A percentile compares a stretch with the other conserved stretches of the same genome.
phyloP scores from a whole-genome alignment of 2,797 vertebrate species.

The Tarsius wallacei region DNA sequence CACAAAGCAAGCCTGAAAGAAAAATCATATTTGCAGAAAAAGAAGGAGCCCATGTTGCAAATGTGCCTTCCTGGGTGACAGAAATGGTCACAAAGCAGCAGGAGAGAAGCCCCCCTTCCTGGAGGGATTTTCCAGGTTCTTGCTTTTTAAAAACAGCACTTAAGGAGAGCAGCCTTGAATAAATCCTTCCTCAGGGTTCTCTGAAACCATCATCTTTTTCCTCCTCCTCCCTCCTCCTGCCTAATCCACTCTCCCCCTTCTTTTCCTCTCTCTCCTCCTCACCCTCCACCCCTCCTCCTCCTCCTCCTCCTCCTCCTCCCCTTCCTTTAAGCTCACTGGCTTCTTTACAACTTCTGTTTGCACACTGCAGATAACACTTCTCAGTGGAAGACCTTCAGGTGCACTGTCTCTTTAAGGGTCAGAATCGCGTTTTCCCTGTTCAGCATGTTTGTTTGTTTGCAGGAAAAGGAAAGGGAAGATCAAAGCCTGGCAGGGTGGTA shows the following conservation, averaged over 20 bases:
- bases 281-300: too few species aligned
- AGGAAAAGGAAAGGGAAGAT: not conserved
- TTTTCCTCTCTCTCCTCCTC: rapidly evolving
- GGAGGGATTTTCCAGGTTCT: not conserved
- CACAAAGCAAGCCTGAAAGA: not conserved
- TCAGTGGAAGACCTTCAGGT: rapidly evolving
- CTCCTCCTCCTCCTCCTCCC: not conserved
- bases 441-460: not conserved
- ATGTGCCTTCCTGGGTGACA: not conserved
- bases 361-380: not conserved
- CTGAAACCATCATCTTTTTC: not conserved
- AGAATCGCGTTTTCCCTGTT: not conserved
- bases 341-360: not conserved
- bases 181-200: not conserved
- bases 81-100: rapidly evolving
- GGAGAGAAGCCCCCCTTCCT: not conserved
- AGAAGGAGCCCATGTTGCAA: not conserved
- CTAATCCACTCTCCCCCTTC: not conserved
- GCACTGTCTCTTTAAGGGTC: not conserved
- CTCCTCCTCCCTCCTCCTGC: too few species aligned
- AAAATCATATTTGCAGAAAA: not conserved
- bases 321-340: not conserved
- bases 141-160: slow-evolving; percentile 6
- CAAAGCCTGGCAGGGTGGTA: not conserved
- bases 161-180: not conserved